Percentiles rank a stretch among this genome's conserved stretches.
These are phyloP conservation scores for Danaus plexippus DNA, from an alignment of 1,140 invertebrate genomes.

Conservation along the genomic window DNA sequence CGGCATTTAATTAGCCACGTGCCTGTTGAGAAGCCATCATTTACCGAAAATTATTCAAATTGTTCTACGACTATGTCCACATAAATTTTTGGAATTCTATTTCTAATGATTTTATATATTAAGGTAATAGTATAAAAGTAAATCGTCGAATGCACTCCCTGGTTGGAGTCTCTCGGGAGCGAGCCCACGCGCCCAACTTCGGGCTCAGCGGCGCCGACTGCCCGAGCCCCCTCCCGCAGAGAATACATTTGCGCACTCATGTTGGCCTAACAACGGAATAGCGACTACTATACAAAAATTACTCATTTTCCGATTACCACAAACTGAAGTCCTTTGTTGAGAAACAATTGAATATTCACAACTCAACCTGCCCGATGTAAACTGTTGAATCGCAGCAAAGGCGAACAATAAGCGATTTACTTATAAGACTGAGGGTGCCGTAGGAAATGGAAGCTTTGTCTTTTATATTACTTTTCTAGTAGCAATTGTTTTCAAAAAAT, in stretches of 20 bases:
- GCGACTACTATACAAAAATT: constrained; percentile 63
- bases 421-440: constrained; percentile 42
- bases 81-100: constrained; percentile 4
- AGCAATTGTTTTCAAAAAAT: too few species aligned
- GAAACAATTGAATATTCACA: constrained; percentile 32
- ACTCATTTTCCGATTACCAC: constrained; percentile 49
- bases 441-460: constrained; percentile 33
- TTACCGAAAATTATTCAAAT: constrained; percentile 49
- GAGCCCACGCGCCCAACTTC: constrained; percentile 67
- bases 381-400: constrained; percentile 11
- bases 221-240: constrained; percentile 44
- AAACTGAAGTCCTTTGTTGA: constrained; percentile 7
- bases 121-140: constrained; percentile 24
- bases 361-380: constrained; percentile 20
- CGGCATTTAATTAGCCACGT: constrained; percentile 69
- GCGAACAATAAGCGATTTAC: constrained; percentile 51
- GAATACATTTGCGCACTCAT: constrained; percentile 69
- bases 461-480: constrained; percentile 6
- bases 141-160: constrained; percentile 49
- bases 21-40: constrained; percentile 44
- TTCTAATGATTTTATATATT: neutral
- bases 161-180: constrained; percentile 48
- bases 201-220: constrained; percentile 51
- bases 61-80: constrained; percentile 44
- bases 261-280: constrained; percentile 63